These are phyloP conservation scores for Eilema sororculum DNA, from an alignment of 2,888 invertebrate species.

Conservation along the genomic window DNA sequence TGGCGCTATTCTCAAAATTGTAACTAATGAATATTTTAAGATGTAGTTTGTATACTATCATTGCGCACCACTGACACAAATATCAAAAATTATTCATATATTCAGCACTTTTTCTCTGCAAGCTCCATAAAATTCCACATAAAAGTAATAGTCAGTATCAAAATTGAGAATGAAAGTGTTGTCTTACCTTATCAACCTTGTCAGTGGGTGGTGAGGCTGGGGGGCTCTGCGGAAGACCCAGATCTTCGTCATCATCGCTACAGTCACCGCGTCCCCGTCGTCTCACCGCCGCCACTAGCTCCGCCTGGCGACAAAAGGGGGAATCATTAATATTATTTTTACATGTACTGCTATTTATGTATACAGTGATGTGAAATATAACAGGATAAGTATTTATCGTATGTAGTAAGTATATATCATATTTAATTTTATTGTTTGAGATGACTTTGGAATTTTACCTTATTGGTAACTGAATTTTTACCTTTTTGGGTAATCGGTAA, in stretches of 20 bases:
- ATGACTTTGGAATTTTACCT: too few species aligned
- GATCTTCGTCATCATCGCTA: conserved; percentile 91
- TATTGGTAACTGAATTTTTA: too few species aligned
- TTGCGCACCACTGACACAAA: not conserved
- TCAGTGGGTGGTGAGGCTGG: conserved; percentile 89
- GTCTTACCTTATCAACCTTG: conserved; percentile 79
- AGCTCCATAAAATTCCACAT: not conserved
- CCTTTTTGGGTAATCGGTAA: too few species aligned
- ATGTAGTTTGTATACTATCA: not conserved
- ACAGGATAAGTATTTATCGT: not conserved
- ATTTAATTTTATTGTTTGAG: not conserved
- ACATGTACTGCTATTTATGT: not conserved
- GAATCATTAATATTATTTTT: conserved; percentile 17
- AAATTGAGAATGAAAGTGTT: not conserved
- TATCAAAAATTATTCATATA: not conserved
- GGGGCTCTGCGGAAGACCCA: conserved; percentile 91
- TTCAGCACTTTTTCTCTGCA: not conserved
- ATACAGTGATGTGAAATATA: not conserved
- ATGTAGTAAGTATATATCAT: not conserved
- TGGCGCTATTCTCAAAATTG: conserved; percentile 2
- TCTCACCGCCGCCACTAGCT: conserved; percentile 91
- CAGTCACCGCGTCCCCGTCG: conserved; percentile 89
- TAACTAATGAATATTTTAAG: not conserved
- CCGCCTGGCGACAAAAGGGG: conserved; percentile 86
- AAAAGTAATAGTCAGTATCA: not conserved